Percentiles rank a stretch among this genome's conserved stretches.
These are phyloP conservation scores for Empidonax alnorum DNA, from an alignment of 2,113 vertebrate species.

Conservation along the genomic window DNA sequence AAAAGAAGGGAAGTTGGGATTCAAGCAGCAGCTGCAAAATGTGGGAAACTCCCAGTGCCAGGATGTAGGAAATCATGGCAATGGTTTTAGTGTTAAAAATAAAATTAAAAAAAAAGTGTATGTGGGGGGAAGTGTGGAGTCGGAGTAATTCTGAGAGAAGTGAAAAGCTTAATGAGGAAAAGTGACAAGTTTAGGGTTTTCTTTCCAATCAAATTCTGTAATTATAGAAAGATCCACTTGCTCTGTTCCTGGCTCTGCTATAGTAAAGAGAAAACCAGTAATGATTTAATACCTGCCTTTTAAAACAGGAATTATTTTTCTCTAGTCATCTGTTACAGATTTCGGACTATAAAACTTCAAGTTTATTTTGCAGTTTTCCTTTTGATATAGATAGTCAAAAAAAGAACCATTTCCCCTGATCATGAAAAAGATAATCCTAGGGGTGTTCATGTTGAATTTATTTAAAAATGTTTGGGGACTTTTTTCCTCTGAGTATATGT, in stretches of 20 bases:
- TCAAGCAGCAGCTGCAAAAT: not conserved
- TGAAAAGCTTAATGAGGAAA: not conserved
- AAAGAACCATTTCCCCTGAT: not conserved
- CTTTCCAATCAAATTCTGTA: not conserved
- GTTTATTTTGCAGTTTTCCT: not conserved
- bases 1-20: not conserved
- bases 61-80: not conserved
- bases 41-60: not conserved
- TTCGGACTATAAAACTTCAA: not conserved
- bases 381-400: not conserved
- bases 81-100: not conserved
- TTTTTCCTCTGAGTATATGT: not conserved
- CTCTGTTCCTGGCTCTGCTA: not conserved
- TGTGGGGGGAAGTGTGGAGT: not conserved
- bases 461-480: not conserved
- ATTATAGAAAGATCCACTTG: not conserved
- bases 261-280: not conserved
- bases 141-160: not conserved
- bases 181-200: not conserved
- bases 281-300: not conserved
- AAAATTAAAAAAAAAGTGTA: too few relatives aligned
- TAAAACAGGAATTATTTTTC: not conserved
- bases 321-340: not conserved
- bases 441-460: not conserved
- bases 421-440: not conserved